Conservation (phyloP, 2,888 invertebrate species). For the Pollenia griseotomentosa region DNA sequence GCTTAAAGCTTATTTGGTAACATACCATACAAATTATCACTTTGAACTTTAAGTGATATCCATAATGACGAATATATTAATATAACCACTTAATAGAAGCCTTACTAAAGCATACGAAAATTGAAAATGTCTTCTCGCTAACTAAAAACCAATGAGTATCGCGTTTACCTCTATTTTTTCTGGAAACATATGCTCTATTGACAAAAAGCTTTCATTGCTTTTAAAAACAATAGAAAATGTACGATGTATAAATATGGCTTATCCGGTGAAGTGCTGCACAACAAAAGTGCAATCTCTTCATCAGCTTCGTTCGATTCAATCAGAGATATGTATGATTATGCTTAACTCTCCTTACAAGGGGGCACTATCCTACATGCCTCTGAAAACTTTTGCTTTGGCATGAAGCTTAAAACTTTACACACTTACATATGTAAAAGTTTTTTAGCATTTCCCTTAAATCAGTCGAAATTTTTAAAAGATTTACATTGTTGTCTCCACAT, state of each 20-base stretch:
- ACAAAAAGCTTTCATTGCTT: constrained; percentile 36
- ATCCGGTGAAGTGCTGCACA: constrained; percentile 39
- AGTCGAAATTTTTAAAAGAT: neutral
- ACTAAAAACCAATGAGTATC: constrained; percentile 68
- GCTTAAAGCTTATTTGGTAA: constrained; percentile 76
- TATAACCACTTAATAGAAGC: constrained; percentile 75
- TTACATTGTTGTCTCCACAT: too few relatives aligned
- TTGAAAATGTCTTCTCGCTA: constrained; percentile 60
- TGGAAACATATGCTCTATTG: constrained; percentile 32
- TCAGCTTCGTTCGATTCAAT: constrained; percentile 78
- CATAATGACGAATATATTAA: constrained; percentile 82
- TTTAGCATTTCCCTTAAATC: constrained; percentile 8
- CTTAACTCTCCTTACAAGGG: constrained; percentile 42
- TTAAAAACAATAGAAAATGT: constrained; percentile 44
- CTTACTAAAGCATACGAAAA: constrained; percentile 59
- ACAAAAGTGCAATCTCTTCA: constrained; percentile 51
- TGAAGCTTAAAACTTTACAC: constrained; percentile 72
- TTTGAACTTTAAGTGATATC: constrained; percentile 80
- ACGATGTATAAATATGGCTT: constrained; percentile 62
- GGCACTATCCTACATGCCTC: constrained; percentile 81
- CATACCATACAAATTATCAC: constrained; percentile 73
- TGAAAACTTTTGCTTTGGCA: constrained; percentile 79
- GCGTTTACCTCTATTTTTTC: constrained; percentile 35
- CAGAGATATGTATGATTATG: constrained; percentile 81
- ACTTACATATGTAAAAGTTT: constrained; percentile 60